Evolutionary conservation across 1,140 invertebrate species (phyloP), one percentile per base, ranked within the genome.

Genomic region (Pogonus chalceus): DNA sequence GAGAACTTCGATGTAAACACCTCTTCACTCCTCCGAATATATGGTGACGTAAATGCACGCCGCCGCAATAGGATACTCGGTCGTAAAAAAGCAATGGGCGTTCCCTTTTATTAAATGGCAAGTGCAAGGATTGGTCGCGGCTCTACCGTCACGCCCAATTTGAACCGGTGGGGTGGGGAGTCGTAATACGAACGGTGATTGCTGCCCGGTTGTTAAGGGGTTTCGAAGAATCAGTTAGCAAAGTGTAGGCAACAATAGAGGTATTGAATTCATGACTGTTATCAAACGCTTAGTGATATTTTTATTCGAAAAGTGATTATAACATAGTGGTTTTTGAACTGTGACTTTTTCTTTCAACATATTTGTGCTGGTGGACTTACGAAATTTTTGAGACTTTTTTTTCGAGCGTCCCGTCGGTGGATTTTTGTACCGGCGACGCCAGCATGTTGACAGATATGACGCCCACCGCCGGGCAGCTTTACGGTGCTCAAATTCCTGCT

Each of bases 391-490:
- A 53, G 37, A 21, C n/a, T 53, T 53, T 53, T 35, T 22, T 20
- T 4, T 47, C 43, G 43, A 18, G 9, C 7, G 18, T 47, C 18
- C n/a, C n/a, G n/a, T n/a, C n/a, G n/a, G n/a, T n/a, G n/a, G n/a
- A n/a, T n/a, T n/a, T n/a, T n/a, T n/a, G n/a, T n/a, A n/a, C 18
- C 18, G 9, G 37, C 18, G 23, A 51, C 21, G 49, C 23, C 49
- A 64, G 49, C 23, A 77, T 77, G 75, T 64, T 77, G 57, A 77
- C 75, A 52, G 75, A 77, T 65, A 76, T 77, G 72, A 74, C 75
- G 56, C 74, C 75, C 58, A 72, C 74, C 58, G 75, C 74, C 58
- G 74, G 75, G 43, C 75, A 77, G 64, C 66, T 76, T 49, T 77
- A 76, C 61, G 75, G 75, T 49, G 72, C 75, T 52, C 75, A 77